Conservation (phyloP, 2,888 invertebrate species). For the Anticlea derivata region DNA sequence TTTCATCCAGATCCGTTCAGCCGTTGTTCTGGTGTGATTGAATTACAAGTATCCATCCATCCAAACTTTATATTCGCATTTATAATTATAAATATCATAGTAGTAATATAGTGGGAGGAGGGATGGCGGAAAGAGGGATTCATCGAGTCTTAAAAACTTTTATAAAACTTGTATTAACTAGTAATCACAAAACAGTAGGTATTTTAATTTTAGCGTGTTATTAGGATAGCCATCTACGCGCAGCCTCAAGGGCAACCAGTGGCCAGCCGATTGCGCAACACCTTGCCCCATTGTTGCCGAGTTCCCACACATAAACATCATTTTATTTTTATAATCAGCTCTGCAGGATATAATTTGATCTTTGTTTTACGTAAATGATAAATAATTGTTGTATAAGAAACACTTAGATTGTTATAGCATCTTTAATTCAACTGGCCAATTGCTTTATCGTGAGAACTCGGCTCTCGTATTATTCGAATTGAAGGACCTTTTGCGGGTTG, state of each 20-base stretch:
- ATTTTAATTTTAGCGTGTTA: constrained; percentile 15
- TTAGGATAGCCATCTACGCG: constrained; percentile 26
- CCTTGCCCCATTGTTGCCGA: constrained; percentile 33
- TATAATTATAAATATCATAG: too few species aligned
- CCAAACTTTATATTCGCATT: too few species aligned
- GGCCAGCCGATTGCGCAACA: constrained; percentile 30
- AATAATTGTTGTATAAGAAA: constrained; percentile 35
- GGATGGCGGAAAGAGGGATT: too few species aligned
- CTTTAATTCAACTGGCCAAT: constrained; percentile 9
- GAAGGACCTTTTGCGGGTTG: constrained; percentile 7
- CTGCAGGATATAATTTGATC: constrained; percentile 37
- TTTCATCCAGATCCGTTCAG: too few species aligned
- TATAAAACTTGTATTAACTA: too few species aligned
- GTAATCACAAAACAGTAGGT: too few species aligned
- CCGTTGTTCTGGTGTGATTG: too few species aligned
- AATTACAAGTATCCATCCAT: too few species aligned
- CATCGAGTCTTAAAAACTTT: too few species aligned
- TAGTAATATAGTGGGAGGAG: too few species aligned
- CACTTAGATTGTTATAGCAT: constrained; percentile 16
- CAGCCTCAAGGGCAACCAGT: constrained; percentile 37
- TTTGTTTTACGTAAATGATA: constrained; percentile 44
- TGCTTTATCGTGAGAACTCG: constrained; percentile 17
- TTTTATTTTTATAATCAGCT: constrained; percentile 33
- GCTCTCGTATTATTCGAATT: constrained; percentile 12
- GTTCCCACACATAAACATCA: constrained; percentile 41